phyloP scores from a whole-genome alignment of 2,113 vertebrate species.

The Hydrolagus affinis region DNA sequence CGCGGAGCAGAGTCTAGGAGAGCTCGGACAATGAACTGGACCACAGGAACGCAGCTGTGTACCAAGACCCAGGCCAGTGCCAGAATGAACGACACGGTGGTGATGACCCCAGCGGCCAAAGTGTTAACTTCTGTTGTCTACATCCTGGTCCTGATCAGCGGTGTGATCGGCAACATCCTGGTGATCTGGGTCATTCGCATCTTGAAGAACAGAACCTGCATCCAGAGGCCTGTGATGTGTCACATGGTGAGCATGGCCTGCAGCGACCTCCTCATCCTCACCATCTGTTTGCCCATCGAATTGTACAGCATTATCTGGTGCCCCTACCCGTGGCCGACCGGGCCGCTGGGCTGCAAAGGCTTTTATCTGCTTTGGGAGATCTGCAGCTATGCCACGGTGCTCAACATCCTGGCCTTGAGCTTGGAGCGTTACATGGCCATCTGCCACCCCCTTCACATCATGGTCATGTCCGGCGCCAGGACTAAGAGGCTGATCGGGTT shows the following conservation, averaged over 20 bases:
- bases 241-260: conserved; percentile 40
- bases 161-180: conserved; percentile 36
- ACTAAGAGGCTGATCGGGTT: conserved; percentile 34
- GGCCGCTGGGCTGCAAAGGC: conserved; percentile 32
- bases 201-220: neutral
- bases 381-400: conserved; percentile 38
- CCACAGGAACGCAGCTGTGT: neutral
- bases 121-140: conserved; percentile 31
- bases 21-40: neutral
- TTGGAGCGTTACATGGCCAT: conserved; percentile 37
- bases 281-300: conserved; percentile 36
- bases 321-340: conserved; percentile 34
- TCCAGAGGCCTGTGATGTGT: conserved; percentile 33
- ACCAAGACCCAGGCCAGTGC: neutral
- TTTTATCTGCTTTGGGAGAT: conserved; percentile 40
- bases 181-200: conserved; percentile 33
- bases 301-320: conserved; percentile 38
- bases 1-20: no score
- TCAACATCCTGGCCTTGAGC: conserved; percentile 39
- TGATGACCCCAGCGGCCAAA: conserved; percentile 25
- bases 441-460: conserved; percentile 35
- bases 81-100: neutral
- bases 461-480: conserved; percentile 16
- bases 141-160: conserved; percentile 24
- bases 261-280: conserved; percentile 37